Conservation (phyloP, 2,888 invertebrate genomes). For the Mimas tiliae region DNA sequence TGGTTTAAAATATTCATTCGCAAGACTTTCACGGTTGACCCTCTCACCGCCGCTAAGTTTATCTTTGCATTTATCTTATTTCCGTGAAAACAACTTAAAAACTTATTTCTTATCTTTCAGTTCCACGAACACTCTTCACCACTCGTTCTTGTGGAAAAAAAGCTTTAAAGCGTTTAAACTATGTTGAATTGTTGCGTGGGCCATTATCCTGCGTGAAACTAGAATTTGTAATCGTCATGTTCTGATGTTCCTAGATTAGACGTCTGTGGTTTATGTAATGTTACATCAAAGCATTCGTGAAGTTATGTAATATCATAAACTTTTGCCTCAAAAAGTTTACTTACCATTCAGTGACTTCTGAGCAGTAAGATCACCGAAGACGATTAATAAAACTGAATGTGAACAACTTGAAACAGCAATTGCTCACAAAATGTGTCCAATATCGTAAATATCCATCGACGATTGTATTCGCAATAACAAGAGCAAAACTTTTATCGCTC, state of each 20-base stretch:
- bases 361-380: background rate
- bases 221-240: background rate
- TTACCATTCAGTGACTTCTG: background rate
- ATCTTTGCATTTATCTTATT: slow-evolving; percentile 75
- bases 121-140: slow-evolving; percentile 62
- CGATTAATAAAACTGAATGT: slow-evolving; percentile 7
- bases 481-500: slow-evolving; percentile 40
- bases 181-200: slow-evolving; percentile 25
- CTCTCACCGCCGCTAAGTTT: slow-evolving; percentile 51
- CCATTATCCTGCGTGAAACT: slow-evolving; percentile 1
- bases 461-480: slow-evolving; percentile 35
- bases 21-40: slow-evolving; percentile 61
- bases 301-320: background rate
- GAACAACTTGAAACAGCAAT: slow-evolving; percentile 31
- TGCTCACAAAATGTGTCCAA: slow-evolving; percentile 32
- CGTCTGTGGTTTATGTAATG: background rate
- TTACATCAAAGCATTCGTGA: background rate
- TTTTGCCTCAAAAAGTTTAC: too few relatives aligned
- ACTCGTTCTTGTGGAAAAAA: slow-evolving; percentile 40
- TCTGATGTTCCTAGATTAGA: slow-evolving; percentile 5
- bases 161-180: slow-evolving; percentile 35
- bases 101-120: slow-evolving; percentile 59
- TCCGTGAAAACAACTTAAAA: slow-evolving; percentile 70
- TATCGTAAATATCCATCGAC: slow-evolving; percentile 31
- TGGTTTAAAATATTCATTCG: slow-evolving; percentile 38